phyloP scores from a whole-genome alignment of 64 coral and sea anemone genomes.

The Montipora efflorescens region DNA sequence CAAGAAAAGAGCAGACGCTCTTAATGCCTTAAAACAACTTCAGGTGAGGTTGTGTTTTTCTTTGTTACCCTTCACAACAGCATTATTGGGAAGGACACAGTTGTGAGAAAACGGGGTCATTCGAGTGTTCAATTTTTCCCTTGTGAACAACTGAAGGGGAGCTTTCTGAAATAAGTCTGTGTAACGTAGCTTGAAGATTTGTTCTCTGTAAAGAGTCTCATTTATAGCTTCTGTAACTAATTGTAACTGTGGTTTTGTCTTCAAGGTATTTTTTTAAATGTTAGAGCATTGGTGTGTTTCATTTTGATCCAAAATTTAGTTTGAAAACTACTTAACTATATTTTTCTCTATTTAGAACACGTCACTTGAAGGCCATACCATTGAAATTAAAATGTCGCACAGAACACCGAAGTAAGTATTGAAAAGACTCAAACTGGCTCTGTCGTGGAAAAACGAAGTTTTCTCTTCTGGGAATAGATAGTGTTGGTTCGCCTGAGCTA shows the following conservation, averaged over 20 bases:
- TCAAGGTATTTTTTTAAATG: neutral
- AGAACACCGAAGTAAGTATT: conserved; percentile 64
- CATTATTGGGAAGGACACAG: too few species aligned
- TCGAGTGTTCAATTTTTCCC: too few species aligned
- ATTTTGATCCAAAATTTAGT: neutral
- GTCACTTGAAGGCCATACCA: conserved; percentile 75
- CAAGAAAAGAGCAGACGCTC: conserved; percentile 82
- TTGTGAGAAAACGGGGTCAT: too few species aligned
- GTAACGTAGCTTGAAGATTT: too few species aligned
- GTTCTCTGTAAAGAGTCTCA: too few species aligned
- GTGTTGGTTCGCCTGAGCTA: too few species aligned
- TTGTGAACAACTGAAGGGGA: too few species aligned
- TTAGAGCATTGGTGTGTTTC: neutral
- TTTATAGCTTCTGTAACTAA: too few species aligned
- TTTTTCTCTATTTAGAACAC: conserved; percentile 63
- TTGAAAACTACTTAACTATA: neutral
- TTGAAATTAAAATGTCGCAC: conserved; percentile 92
- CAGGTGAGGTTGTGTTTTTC: conserved; percentile 61
- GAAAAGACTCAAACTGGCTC: too few species aligned
- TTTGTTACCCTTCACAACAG: neutral
- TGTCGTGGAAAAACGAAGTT: neutral
- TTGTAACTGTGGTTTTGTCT: neutral
- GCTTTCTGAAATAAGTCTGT: too few species aligned
- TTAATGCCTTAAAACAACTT: conserved; percentile 84
- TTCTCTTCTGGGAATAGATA: too few species aligned